phyloP scores from a whole-genome alignment of 2,888 invertebrate species.

The Eilema depressum region DNA sequence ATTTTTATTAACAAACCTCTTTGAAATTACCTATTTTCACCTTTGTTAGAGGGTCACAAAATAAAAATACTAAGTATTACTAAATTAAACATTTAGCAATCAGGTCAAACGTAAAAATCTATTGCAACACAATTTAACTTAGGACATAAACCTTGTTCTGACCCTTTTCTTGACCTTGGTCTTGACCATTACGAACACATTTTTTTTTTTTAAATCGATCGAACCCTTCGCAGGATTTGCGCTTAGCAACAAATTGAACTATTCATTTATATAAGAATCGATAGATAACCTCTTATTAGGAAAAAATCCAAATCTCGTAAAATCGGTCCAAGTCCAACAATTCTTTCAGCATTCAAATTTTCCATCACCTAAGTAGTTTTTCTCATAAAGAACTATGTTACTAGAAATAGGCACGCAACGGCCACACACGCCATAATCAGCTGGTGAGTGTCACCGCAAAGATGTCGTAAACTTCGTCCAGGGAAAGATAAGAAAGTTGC shows the following conservation, averaged over 20 bases:
- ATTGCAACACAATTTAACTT: too few relatives aligned
- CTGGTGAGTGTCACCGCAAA: conserved; percentile 59
- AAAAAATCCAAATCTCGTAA: background rate
- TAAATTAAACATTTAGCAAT: too few relatives aligned
- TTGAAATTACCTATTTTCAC: background rate
- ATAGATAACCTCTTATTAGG: background rate
- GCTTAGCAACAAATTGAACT: background rate
- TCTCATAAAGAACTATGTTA: conserved; percentile 34
- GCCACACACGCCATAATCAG: conserved; percentile 61
- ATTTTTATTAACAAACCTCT: background rate
- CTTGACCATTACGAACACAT: too few relatives aligned
- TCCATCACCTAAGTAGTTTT: conserved; percentile 23
- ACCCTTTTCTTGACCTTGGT: too few relatives aligned
- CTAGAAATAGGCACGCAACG: conserved; percentile 44
- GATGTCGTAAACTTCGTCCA: conserved; percentile 68
- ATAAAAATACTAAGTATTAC: too few relatives aligned
- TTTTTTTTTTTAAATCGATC: too few relatives aligned
- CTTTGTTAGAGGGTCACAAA: background rate
- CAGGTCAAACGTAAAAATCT: too few relatives aligned
- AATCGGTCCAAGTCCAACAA: background rate
- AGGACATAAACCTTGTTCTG: background rate
- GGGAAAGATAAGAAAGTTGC: conserved; percentile 74
- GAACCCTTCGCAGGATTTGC: background rate
- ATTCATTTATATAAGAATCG: background rate
- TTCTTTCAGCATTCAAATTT: conserved; percentile 11